These are phyloP conservation scores for Megaceryle maxima DNA, from an alignment of 2,113 vertebrate genomes.

Conservation along the genomic window DNA sequence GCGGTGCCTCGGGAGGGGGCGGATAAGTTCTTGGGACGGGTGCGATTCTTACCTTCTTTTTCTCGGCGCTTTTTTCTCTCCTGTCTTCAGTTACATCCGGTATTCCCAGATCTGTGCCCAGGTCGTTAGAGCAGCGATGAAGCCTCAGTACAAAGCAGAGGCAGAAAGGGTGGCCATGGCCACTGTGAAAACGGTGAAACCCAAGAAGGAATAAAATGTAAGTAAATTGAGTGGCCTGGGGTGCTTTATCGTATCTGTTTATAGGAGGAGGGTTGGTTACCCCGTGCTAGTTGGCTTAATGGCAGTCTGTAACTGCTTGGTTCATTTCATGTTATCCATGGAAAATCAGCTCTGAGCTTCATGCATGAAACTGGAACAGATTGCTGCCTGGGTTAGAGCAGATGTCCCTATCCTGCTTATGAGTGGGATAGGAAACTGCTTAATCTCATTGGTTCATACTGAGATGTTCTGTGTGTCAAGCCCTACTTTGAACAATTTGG, in stretches of 20 bases:
- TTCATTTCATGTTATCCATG: fast-evolving
- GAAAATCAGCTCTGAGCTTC: not conserved
- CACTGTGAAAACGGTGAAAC: constrained; percentile 81
- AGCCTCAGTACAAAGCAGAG: constrained; percentile 81
- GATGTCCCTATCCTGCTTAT: fast-evolving
- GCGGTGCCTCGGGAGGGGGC: too few relatives aligned
- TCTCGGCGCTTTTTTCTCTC: not conserved
- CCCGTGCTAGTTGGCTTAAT: fast-evolving
- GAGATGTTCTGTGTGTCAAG: fast-evolving
- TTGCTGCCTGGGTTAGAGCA: fast-evolving
- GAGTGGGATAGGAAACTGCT: fast-evolving
- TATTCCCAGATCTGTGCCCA: constrained; percentile 91
- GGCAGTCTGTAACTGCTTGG: fast-evolving
- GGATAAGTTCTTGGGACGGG: too few relatives aligned
- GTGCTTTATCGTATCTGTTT: fast-evolving
- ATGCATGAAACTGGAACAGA: fast-evolving
- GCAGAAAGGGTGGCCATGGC: constrained; percentile 79
- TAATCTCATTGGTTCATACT: fast-evolving
- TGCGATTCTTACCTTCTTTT: not conserved
- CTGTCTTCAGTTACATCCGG: constrained; percentile 84
- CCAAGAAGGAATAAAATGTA: constrained; percentile 79
- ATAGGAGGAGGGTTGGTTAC: fast-evolving
- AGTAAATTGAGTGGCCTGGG: constrained; percentile 20
- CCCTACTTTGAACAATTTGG: fast-evolving
- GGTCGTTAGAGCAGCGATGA: constrained; percentile 86